Conservation (phyloP, 2,797 vertebrate genomes). For the Lepidocolaptes lacrymiger region DNA sequence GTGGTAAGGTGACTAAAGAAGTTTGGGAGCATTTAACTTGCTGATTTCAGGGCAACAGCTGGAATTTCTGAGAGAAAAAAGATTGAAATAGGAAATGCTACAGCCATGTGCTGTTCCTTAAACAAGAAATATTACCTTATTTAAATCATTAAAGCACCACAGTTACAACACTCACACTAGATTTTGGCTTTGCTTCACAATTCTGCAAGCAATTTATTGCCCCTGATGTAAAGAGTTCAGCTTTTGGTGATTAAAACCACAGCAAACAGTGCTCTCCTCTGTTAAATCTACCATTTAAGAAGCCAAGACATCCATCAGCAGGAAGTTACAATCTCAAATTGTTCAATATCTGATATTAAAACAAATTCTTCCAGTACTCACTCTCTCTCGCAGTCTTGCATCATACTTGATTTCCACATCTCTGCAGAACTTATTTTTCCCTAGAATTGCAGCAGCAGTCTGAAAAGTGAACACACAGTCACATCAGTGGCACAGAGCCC, state of each 20-base stretch:
- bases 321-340: not conserved
- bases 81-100: not conserved
- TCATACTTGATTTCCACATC: conserved; percentile 80
- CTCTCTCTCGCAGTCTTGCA: conserved; percentile 87
- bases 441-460: conserved; percentile 86
- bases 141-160: not conserved
- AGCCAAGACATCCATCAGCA: not conserved
- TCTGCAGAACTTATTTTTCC: conserved; percentile 81
- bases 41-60: not conserved
- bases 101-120: not conserved
- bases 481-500: not conserved
- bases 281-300: not conserved
- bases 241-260: not conserved
- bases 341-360: not conserved
- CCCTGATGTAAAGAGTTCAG: not conserved
- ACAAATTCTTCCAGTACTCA: conserved; percentile 65
- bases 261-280: not conserved
- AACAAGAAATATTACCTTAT: not conserved
- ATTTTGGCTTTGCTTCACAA: not conserved
- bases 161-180: not conserved
- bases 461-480: conserved; percentile 65
- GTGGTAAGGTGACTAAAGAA: not conserved
- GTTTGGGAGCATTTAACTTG: not conserved
- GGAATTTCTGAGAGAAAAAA: not conserved
- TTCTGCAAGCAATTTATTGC: not conserved